A percentile compares a stretch with the other conserved stretches of the same genome.
These are phyloP conservation scores for Choreutis nemorana DNA, from an alignment of 2,888 invertebrate species.

Conservation along the genomic window DNA sequence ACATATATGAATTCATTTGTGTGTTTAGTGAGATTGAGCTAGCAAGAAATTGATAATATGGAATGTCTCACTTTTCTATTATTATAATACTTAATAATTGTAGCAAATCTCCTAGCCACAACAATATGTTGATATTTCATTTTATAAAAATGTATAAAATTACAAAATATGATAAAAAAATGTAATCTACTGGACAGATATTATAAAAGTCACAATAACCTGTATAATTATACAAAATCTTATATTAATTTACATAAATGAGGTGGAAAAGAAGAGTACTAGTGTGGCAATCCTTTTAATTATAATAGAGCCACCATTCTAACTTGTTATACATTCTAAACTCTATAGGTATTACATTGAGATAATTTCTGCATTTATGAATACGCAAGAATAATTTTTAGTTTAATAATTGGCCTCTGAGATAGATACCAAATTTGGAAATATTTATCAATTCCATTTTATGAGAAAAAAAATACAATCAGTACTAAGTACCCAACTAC, in stretches of 20 bases:
- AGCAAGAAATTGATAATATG: constrained; percentile 49
- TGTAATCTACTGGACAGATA: constrained; percentile 28
- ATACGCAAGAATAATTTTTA: constrained; percentile 62
- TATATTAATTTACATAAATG: constrained; percentile 40
- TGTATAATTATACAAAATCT: constrained; percentile 59
- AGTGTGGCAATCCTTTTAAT: constrained; percentile 13
- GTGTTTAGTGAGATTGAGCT: constrained; percentile 1
- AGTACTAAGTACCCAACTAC: too few species aligned
- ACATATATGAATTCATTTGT: not conserved
- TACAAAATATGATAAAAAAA: constrained; percentile 53
- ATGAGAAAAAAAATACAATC: too few species aligned
- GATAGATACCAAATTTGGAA: constrained; percentile 20
- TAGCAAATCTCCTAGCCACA: constrained; percentile 37
- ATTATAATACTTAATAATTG: constrained; percentile 44
- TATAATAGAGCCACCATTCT: constrained; percentile 29
- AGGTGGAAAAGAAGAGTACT: constrained; percentile 31
- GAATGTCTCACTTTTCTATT: constrained; percentile 60
- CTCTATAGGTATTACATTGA: constrained; percentile 50
- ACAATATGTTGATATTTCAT: constrained; percentile 48
- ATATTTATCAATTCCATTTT: constrained; percentile 12
- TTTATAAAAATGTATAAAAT: constrained; percentile 64
- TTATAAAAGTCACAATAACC: constrained; percentile 32
- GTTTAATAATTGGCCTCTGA: constrained; percentile 53
- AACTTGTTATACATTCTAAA: constrained; percentile 52
- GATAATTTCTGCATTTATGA: constrained; percentile 44